A percentile compares a stretch with the other conserved stretches of the same genome.
These are phyloP conservation scores for Nyctibius bracteatus DNA, from an alignment of 2,113 vertebrate species.

Conservation along the genomic window DNA sequence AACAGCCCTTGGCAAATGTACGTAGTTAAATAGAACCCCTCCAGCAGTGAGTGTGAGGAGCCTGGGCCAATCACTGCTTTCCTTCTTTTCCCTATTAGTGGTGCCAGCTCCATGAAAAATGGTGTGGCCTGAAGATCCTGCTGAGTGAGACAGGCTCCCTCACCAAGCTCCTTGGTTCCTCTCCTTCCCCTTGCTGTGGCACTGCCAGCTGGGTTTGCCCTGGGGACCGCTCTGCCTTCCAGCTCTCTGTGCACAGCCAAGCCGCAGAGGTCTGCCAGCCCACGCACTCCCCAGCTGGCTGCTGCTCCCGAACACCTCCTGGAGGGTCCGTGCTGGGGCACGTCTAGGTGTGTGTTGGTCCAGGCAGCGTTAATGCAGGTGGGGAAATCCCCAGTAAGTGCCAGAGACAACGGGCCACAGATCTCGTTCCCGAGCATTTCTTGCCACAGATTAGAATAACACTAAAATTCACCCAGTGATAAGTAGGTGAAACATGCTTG, in stretches of 20 bases:
- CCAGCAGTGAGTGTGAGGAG: neutral
- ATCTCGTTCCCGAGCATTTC: neutral
- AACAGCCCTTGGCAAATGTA: neutral
- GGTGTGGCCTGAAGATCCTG: neutral
- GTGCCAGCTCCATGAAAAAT: neutral
- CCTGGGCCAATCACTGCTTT: neutral
- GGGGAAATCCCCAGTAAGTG: neutral
- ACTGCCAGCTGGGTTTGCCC: neutral
- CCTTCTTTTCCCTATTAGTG: neutral
- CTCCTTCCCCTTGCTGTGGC: neutral
- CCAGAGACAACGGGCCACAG: fast-evolving
- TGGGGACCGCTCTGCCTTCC: neutral
- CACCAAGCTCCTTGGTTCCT: neutral
- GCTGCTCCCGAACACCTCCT: neutral
- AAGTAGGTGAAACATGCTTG: neutral
- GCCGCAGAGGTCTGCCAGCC: neutral
- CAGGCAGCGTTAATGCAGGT: neutral
- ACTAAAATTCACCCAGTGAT: neutral
- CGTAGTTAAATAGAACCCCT: neutral
- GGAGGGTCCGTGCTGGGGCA: neutral
- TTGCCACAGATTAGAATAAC: neutral
- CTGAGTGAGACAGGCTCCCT: neutral
- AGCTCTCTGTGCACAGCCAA: neutral
- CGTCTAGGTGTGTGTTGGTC: neutral
- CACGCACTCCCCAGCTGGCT: fast-evolving